Evolutionary conservation across 2,113 vertebrate species (phyloP).

Genomic region (Aepyceros melampus): DNA sequence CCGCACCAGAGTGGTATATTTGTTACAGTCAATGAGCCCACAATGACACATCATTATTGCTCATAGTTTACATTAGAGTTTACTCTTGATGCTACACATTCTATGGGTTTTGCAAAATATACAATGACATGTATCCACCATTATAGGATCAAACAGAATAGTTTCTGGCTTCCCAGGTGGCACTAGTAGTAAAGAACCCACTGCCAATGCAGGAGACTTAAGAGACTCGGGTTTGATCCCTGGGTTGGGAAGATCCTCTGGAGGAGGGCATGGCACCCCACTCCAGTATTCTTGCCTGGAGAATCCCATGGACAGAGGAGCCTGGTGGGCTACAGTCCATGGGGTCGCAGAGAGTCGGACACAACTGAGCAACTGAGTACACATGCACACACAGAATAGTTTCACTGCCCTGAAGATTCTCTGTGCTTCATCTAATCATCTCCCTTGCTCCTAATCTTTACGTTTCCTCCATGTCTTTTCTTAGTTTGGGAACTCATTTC

Average conservation of each 20-base stretch:
- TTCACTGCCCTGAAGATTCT: background rate
- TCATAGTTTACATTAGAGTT: background rate
- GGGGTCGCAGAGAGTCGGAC: rapidly evolving
- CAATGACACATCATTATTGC: background rate
- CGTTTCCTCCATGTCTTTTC: background rate
- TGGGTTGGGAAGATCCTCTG: background rate
- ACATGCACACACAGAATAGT: rapidly evolving
- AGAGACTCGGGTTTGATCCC: background rate
- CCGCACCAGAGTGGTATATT: background rate
- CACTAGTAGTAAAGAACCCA: background rate
- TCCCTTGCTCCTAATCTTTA: too few species aligned
- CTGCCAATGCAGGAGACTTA: background rate
- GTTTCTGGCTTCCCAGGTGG: background rate
- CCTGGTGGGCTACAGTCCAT: background rate
- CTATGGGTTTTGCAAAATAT: background rate
- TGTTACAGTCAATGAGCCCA: background rate
- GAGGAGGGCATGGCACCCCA: background rate
- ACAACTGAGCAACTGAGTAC: background rate
- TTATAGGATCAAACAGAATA: background rate
- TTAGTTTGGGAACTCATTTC: background rate
- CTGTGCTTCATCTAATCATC: background rate
- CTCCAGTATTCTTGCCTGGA: background rate
- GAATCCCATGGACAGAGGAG: background rate
- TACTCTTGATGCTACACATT: background rate
- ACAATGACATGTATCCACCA: background rate